These are phyloP conservation scores for Zaprionus inermis DNA, from an alignment of 1,140 invertebrate genomes.

Conservation along the genomic window DNA sequence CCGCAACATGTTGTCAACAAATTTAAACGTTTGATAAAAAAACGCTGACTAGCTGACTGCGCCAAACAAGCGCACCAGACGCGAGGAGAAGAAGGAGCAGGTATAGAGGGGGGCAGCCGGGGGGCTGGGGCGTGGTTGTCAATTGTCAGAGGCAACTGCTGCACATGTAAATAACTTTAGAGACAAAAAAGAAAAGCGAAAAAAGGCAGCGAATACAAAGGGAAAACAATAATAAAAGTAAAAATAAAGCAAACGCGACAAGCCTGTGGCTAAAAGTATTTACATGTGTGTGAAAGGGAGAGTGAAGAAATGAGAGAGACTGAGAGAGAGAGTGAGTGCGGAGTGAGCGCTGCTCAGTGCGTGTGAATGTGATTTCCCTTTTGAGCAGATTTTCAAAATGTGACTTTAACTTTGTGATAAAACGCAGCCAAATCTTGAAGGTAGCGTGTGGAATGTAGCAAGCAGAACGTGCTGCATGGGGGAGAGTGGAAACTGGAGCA, in stretches of 20 bases:
- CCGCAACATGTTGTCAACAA: conserved; percentile 80
- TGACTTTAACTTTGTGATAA: conserved; percentile 36
- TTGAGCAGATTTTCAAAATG: conserved; percentile 30
- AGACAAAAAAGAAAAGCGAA: conserved; percentile 31
- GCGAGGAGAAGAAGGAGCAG: not conserved
- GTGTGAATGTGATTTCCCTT: conserved; percentile 22
- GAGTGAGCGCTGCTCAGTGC: not conserved
- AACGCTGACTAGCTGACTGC: conserved; percentile 59
- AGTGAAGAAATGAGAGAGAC: not conserved
- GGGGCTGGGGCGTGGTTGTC: conserved; percentile 6
- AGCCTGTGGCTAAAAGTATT: conserved; percentile 43
- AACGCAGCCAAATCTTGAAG: conserved; percentile 25
- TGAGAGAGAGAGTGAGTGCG: not conserved
- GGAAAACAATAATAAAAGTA: conserved; percentile 40
- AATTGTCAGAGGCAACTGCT: conserved; percentile 59
- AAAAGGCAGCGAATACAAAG: conserved; percentile 22
- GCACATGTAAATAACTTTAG: conserved; percentile 74
- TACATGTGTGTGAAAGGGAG: not conserved
- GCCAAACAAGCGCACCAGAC: conserved; percentile 52
- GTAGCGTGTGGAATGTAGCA: conserved; percentile 26
- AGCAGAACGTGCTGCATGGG: not conserved
- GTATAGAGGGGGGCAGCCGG: not conserved
- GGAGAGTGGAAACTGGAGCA: not conserved
- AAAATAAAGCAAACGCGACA: conserved; percentile 38
- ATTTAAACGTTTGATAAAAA: conserved; percentile 72